Evolutionary conservation across 2,797 vertebrate species (phyloP), one percentile per base, ranked within the genome.

Genomic region (Leuciscus waleckii): DNA sequence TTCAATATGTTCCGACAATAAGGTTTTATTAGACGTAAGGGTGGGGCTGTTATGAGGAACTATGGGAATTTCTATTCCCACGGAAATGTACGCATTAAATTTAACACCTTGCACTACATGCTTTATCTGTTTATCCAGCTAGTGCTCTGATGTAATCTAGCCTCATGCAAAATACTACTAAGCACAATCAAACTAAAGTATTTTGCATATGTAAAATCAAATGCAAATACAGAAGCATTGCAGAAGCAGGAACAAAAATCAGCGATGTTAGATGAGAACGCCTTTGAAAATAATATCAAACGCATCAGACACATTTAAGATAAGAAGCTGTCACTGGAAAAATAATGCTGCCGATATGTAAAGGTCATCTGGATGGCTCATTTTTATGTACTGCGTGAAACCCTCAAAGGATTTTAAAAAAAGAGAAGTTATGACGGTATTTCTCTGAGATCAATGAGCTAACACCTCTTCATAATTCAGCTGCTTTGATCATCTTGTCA

Each of bases 401-500:
- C 29, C 32, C 87, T 88, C 78, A 85, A 83, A 85, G 81, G 83
- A 88, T 88, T 83, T 73, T 75, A 85, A 82, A 77, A 79, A 88
- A 88, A 85, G 76, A 65, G 29, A 75, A 84, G 56, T 41, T 56
- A 69, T 51, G 43, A 78, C 32, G 32, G 81, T 67, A 78, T 70
- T 78, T 84, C 65, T 61, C 19, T 61, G 76, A 81, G 85, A 91
- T 90, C 83, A 89, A 67, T 80, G 80, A 75, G 43, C 71, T 73
- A 80, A 88, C 43, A 67, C 65, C 67, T 70, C 70, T 81, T 67
- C 69, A 88, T 88, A 84, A 88, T 85, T 80, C 81, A 87, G 82
- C 46, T 37, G 39, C 89, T 92, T 89, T 89, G 86, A 90, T 92
- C 87, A 87, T 86, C 61, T 83, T 87, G 83, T 89, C 85, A 86